Conservation (phyloP, 2,888 invertebrate species). For the Xestia rhomboidea region DNA sequence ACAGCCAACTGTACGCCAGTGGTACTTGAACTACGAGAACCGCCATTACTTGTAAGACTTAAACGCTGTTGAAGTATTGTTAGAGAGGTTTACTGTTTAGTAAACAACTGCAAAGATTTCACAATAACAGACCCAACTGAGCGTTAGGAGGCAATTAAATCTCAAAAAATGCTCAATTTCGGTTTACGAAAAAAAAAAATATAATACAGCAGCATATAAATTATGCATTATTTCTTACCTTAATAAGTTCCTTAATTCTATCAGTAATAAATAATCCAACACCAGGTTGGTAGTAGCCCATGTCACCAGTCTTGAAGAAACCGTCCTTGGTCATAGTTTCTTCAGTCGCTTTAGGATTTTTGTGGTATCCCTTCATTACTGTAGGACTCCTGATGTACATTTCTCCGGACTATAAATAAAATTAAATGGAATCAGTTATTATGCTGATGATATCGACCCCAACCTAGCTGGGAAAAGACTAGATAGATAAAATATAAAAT, state of each 20-base stretch:
- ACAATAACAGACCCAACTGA: not conserved
- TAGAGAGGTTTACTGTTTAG: not conserved
- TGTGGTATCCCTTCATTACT: conserved; percentile 92
- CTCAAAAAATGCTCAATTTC: not conserved
- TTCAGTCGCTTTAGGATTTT: conserved; percentile 93
- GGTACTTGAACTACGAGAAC: too few species aligned
- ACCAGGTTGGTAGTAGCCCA: conserved; percentile 92
- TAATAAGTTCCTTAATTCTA: conserved; percentile 95
- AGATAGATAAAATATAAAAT: not conserved
- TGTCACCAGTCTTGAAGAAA: conserved; percentile 95
- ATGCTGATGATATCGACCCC: not conserved
- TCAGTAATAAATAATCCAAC: conserved; percentile 93
- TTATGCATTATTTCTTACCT: conserved; percentile 80
- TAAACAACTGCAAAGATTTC: not conserved
- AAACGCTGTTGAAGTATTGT: not conserved
- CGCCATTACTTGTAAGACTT: too few species aligned
- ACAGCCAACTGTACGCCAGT: too few species aligned
- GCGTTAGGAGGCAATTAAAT: not conserved
- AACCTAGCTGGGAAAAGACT: not conserved
- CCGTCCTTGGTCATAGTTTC: conserved; percentile 92
- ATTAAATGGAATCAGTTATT: not conserved
- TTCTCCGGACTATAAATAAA: conserved; percentile 91
- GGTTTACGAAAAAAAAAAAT: not conserved
- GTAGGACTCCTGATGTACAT: conserved; percentile 93
- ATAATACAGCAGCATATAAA: not conserved